Base-by-base conservation (phyloP, 2,888 invertebrate genomes). In the Drosophila austrosaltans region DNA sequence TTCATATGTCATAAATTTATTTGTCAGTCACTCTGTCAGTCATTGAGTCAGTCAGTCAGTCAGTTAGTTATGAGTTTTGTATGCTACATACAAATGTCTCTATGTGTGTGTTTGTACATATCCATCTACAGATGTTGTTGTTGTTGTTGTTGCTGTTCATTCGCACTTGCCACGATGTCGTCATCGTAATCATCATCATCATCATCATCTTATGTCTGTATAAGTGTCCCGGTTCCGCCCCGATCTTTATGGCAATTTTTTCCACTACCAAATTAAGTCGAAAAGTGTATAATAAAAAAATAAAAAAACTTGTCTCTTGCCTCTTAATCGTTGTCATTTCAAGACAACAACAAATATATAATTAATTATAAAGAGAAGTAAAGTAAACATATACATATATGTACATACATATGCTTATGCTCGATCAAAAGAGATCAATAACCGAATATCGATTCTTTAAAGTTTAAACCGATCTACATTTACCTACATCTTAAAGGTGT, bases 1-100 rank as follows among this genome's bases (percentile, higher is more conserved):
- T 86, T 83, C 82, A 87, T 84, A 81, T 83, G 87, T 87, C 83
- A 83, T 83, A 83, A 87, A 83, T 83, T 82, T 66, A 69, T 74
- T 75, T 76, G 80, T 82, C 85, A 79, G 74, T 78, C 78, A 69
- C 30, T 68, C 69, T 63, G 63, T 62, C 66, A 60, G 72, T 76
- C 81, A 75, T 63, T 72, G 81, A 69, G 40, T 62, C 63, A 53
- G 40, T 53, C 66, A 53, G 63, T 81, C 80, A 74, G 70, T 74
- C 82, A 61, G 28, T 68, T 66, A 63, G 48, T 53, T 69, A 44
- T 36, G 28, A 53, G 20, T 20, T 36, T 25, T 22, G 22, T 58
- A 63, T 63, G 60, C 60, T 42, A 42, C 72, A 57, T 39, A 22
- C 36, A 12, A 32, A 57, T 25, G 10, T 22, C 16, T 32, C n/a